phyloP scores from a whole-genome alignment of 1,140 invertebrate species.

The Pectinophora gossypiella region DNA sequence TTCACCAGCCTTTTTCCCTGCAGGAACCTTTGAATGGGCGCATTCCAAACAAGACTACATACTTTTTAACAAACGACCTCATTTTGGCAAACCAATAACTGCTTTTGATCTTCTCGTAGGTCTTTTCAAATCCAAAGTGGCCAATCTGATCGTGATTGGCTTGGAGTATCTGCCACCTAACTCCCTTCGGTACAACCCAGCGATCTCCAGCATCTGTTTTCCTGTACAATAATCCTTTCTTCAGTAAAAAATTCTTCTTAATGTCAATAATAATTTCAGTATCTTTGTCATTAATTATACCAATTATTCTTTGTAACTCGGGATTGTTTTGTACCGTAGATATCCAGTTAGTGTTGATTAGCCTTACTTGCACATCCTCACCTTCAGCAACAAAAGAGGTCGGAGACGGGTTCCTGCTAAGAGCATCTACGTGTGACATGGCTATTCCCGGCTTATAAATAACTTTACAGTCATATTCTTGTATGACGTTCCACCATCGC shows the following conservation, averaged over 20 bases:
- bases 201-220: neutral
- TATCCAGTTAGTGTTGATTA: neutral
- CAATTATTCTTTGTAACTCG: neutral
- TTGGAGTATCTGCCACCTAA: neutral
- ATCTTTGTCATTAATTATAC: neutral
- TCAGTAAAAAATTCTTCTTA: neutral
- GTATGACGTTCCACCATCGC: slow-evolving; percentile 28
- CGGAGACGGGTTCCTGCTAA: slow-evolving; percentile 22
- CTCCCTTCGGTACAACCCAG: slow-evolving; percentile 1
- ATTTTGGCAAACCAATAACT: slow-evolving; percentile 6
- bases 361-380: neutral
- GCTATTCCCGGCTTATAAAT: slow-evolving; percentile 23
- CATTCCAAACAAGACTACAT: slow-evolving; percentile 5
- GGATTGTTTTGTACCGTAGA: neutral
- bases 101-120: neutral
- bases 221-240: neutral
- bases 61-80: neutral
- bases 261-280: neutral
- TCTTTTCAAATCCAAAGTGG: slow-evolving; percentile 5
- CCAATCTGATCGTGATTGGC: slow-evolving; percentile 2
- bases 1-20: neutral
- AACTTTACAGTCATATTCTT: slow-evolving; percentile 27
- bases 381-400: neutral
- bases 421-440: slow-evolving; percentile 29
- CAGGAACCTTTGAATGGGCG: neutral